Percentiles rank a stretch among this genome's conserved stretches.
Conservation (phyloP, 2,797 vertebrate species). For the Malacoctenus gilli region DNA sequence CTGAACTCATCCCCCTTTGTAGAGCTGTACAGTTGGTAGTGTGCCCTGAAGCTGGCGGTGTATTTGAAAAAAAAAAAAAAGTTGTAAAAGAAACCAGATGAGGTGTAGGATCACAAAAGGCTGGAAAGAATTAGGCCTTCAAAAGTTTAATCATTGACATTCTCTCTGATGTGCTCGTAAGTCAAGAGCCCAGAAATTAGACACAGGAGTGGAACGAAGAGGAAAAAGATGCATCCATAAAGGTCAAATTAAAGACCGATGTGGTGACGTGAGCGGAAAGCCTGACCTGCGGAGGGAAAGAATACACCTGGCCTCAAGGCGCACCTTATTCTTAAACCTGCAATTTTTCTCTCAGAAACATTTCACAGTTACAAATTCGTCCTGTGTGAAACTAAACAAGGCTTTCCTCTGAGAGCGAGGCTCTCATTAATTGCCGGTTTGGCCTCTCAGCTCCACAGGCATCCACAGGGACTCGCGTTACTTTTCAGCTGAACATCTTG, state of each 20-base stretch:
- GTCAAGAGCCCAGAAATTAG: slow-evolving; percentile 48
- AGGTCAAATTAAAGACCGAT: slow-evolving; percentile 36
- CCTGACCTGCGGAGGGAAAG: slow-evolving; percentile 2
- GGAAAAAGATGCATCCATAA: slow-evolving; percentile 42
- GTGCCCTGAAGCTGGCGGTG: slow-evolving; percentile 33
- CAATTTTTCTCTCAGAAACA: slow-evolving; percentile 14
- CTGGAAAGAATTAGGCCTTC: slow-evolving; percentile 73
- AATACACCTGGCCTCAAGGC: slow-evolving; percentile 17
- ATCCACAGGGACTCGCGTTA: slow-evolving; percentile 18
- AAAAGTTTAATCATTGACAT: slow-evolving; percentile 59
- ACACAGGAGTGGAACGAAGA: slow-evolving; percentile 58
- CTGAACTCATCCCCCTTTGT: slow-evolving; percentile 10
- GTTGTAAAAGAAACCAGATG: slow-evolving; percentile 72
- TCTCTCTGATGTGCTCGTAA: slow-evolving; percentile 49
- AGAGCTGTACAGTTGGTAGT: slow-evolving; percentile 9
- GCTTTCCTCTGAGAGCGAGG: slow-evolving; percentile 20
- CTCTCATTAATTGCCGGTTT: slow-evolving; percentile 46
- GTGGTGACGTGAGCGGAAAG: slow-evolving; percentile 28
- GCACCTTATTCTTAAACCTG: not conserved
- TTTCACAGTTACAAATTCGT: slow-evolving; percentile 33
- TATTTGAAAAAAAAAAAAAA: slow-evolving; percentile 28
- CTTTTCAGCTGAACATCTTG: slow-evolving; percentile 28
- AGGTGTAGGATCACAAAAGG: slow-evolving; percentile 28
- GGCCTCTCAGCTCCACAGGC: slow-evolving; percentile 17
- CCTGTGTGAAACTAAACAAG: slow-evolving; percentile 36